These are phyloP conservation scores for Hydrolagus colliei DNA, from an alignment of 2,797 vertebrate genomes.

Conservation along the genomic window DNA sequence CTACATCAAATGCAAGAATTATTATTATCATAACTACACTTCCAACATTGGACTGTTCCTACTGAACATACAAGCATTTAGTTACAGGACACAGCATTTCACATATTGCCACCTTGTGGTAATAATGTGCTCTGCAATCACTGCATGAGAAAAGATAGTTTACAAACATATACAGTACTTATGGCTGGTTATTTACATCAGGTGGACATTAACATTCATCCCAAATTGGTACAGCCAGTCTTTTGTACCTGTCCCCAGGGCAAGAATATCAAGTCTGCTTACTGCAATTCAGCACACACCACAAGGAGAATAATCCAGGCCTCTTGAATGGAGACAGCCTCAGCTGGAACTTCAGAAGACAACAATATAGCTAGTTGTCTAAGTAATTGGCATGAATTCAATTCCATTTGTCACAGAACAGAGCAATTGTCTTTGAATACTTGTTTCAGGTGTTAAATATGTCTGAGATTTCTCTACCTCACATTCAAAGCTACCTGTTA, in stretches of 20 bases:
- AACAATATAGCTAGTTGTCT: constrained; percentile 15
- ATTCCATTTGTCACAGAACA: background rate
- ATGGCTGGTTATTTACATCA: background rate
- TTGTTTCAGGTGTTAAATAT: background rate
- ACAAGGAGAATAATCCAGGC: background rate
- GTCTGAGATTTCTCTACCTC: background rate
- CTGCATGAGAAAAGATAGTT: background rate
- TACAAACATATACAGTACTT: background rate
- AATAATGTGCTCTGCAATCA: constrained; percentile 5
- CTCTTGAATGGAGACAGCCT: background rate
- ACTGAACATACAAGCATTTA: background rate
- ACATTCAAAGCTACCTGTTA: background rate
- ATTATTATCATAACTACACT: no score
- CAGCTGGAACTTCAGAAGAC: background rate
- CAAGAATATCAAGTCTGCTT: no score
- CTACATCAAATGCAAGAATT: no score
- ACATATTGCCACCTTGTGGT: background rate
- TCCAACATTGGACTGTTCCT: background rate
- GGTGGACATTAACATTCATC: background rate
- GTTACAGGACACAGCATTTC: background rate
- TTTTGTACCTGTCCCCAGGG: background rate
- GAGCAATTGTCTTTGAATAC: background rate
- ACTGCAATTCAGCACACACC: background rate
- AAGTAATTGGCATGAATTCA: background rate
- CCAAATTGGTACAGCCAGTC: background rate